Evolutionary conservation across 2,797 vertebrate genomes (phyloP).

Genomic region (Catharus ustulatus): DNA sequence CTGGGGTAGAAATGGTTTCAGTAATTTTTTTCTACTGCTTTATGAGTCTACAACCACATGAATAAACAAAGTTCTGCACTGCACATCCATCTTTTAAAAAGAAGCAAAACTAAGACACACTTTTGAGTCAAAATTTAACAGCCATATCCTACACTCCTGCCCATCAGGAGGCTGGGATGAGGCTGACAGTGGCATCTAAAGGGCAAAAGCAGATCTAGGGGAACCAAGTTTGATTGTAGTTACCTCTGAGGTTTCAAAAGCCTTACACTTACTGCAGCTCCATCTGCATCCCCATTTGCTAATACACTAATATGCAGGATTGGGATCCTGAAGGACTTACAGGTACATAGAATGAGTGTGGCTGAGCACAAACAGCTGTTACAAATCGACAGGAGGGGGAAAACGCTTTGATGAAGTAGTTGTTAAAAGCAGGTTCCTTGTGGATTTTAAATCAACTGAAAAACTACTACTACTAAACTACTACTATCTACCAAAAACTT

Average conservation of each 20-base stretch:
- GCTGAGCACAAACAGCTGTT: neutral
- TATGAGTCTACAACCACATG: neutral
- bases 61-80: neutral
- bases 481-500: neutral
- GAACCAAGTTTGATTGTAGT: neutral
- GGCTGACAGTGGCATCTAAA: neutral
- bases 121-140: neutral
- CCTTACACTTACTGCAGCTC: neutral
- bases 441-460: neutral
- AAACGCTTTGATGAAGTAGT: neutral
- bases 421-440: neutral
- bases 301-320: neutral
- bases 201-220: neutral
- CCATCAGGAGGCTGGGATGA: neutral
- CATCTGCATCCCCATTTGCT: neutral
- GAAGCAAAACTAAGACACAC: neutral
- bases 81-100: neutral
- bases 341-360: neutral
- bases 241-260: neutral
- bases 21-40: neutral
- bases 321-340: neutral
- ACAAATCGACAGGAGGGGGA: rapidly evolving
- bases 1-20: neutral
- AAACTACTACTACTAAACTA: no score
- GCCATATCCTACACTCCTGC: neutral